Evolutionary conservation across 2,797 vertebrate genomes (phyloP).

Genomic region (Picus viridis): DNA sequence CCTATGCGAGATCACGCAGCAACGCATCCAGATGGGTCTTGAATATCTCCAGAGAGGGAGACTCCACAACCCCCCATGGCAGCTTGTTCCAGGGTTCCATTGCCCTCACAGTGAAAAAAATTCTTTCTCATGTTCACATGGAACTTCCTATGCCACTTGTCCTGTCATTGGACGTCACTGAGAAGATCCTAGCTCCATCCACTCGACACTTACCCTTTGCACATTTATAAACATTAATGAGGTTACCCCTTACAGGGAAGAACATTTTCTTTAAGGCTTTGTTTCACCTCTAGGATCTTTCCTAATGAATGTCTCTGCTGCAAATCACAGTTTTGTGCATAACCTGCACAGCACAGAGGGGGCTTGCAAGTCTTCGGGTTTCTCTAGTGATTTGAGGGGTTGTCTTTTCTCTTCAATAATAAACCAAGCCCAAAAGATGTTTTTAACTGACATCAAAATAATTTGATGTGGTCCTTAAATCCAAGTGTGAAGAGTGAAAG

Average conservation of each 20-base stretch:
- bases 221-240: too few species aligned
- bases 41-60: too few species aligned
- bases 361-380: background rate
- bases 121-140: too few species aligned
- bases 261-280: background rate
- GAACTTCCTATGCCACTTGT: too few species aligned
- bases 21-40: too few species aligned
- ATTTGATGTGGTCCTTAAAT: background rate
- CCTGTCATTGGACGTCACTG: too few species aligned
- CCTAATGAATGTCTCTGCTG: fast-evolving
- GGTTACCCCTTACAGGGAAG: background rate
- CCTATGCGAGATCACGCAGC: too few species aligned
- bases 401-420: background rate
- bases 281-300: background rate
- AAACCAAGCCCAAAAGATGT: background rate
- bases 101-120: too few species aligned
- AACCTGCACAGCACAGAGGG: background rate
- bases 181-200: too few species aligned
- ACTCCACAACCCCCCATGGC: too few species aligned
- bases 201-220: too few species aligned
- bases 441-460: background rate
- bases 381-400: background rate
- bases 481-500: background rate
- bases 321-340: background rate
- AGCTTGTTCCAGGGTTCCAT: too few species aligned